Evolutionary conservation across 53 echinoderm and acorn worm species (phyloP).

Genomic region (Stichopus horrens): DNA sequence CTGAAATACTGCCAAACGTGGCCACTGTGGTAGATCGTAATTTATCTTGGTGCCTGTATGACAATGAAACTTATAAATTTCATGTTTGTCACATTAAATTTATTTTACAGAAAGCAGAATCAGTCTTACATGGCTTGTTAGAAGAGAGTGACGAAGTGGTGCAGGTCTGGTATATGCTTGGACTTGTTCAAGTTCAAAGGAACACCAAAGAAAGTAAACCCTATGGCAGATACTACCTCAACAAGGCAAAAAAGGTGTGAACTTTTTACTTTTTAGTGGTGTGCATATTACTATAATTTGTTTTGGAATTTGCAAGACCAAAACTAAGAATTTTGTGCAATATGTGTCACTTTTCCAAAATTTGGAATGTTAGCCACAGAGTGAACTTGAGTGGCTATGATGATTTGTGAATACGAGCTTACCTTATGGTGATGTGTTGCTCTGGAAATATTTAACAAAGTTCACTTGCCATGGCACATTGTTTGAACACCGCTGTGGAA

Average conservation of each 20-base stretch:
- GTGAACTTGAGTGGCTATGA: not conserved
- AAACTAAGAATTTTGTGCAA: not conserved
- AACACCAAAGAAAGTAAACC: constrained; percentile 67
- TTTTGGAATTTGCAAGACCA: not conserved
- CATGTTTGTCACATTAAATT: not conserved
- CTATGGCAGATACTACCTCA: constrained; percentile 81
- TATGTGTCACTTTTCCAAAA: not conserved
- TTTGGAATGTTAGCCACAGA: not conserved
- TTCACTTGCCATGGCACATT: no score
- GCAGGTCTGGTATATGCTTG: constrained; percentile 97
- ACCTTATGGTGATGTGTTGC: no score
- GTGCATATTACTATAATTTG: not conserved
- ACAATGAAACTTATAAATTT: not conserved
- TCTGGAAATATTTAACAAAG: no score
- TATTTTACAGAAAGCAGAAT: constrained; percentile 72
- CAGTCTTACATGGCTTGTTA: constrained; percentile 65
- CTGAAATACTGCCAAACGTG: no score
- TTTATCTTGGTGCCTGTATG: not conserved
- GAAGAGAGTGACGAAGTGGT: constrained; percentile 93
- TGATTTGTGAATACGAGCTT: no score
- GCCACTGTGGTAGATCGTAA: no score
- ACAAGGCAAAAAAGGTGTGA: constrained; percentile 81
- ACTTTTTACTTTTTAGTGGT: not conserved
- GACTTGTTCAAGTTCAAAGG: constrained; percentile 71
- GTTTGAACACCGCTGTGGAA: no score